Evolutionary conservation across 2,113 vertebrate species (phyloP).

Genomic region (Ranitomeya variabilis): DNA sequence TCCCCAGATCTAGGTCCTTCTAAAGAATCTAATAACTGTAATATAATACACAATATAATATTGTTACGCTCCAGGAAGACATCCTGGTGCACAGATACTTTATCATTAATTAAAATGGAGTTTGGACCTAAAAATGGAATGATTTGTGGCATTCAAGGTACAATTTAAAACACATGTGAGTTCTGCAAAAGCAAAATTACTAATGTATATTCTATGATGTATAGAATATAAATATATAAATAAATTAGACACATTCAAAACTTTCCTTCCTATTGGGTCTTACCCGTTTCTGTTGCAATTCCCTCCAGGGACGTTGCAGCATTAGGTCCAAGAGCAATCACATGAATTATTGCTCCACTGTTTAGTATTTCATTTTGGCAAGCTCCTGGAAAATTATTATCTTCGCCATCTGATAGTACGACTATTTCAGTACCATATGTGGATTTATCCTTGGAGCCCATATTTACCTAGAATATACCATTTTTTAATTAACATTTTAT

Average conservation of each 20-base stretch:
- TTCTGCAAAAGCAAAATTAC: too few species aligned
- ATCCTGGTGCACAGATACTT: too few species aligned
- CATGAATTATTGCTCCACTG: conserved; percentile 68
- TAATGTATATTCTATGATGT: too few species aligned
- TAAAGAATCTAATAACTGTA: too few species aligned
- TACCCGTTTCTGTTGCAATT: conserved; percentile 67
- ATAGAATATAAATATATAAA: neutral
- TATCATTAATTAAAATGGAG: too few species aligned
- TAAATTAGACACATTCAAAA: neutral
- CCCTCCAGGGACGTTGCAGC: conserved; percentile 59
- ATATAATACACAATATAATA: too few species aligned
- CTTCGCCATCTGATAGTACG: conserved; percentile 68
- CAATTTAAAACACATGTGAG: too few species aligned
- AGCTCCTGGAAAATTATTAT: neutral
- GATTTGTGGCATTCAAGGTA: too few species aligned
- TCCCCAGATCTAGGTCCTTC: too few species aligned
- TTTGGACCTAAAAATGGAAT: too few species aligned
- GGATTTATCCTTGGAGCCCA: conserved; percentile 49
- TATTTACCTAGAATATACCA: conserved; percentile 64
- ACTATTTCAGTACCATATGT: conserved; percentile 68
- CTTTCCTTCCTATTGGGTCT: conserved; percentile 1
- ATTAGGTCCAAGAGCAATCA: conserved; percentile 66
- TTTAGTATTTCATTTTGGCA: conserved; percentile 61
- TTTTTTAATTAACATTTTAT: neutral
- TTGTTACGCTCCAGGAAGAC: too few species aligned